A percentile compares a stretch with the other conserved stretches of the same genome.
phyloP scores from a whole-genome alignment of 2,797 vertebrate genomes.

The Chanos chanos region DNA sequence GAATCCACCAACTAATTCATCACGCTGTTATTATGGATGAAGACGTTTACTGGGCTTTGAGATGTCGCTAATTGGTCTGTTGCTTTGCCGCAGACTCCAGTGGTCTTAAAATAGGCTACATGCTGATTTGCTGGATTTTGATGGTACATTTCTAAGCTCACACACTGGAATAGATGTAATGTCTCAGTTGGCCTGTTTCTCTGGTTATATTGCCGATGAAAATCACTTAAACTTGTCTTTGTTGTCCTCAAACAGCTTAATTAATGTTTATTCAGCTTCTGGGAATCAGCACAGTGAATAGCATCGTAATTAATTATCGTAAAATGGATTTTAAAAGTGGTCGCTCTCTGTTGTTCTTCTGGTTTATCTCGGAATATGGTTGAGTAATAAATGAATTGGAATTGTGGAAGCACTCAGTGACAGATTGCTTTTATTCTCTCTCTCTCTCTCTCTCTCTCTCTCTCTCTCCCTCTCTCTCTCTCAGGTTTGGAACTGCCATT shows the following conservation, averaged over 20 bases:
- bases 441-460: background rate
- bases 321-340: no score
- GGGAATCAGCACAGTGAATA: no score
- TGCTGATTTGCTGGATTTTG: constrained; percentile 32
- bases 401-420: no score
- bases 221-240: background rate
- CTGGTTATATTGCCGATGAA: no score
- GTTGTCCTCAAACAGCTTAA: background rate
- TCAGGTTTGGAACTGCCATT: constrained; percentile 95
- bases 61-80: constrained; percentile 44
- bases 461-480: background rate
- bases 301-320: no score
- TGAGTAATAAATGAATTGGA: no score
- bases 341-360: no score
- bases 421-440: no score
- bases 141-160: constrained; percentile 22
- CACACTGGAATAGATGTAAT: no score
- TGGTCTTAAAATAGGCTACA: constrained; percentile 30
- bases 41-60: constrained; percentile 42
- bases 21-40: constrained; percentile 43
- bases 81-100: constrained; percentile 33
- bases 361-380: no score
- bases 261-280: no score
- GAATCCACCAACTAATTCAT: constrained; percentile 46
- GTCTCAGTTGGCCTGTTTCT: no score